Conservation (phyloP, 2,888 invertebrate genomes). For the Eurytoma californica region DNA sequence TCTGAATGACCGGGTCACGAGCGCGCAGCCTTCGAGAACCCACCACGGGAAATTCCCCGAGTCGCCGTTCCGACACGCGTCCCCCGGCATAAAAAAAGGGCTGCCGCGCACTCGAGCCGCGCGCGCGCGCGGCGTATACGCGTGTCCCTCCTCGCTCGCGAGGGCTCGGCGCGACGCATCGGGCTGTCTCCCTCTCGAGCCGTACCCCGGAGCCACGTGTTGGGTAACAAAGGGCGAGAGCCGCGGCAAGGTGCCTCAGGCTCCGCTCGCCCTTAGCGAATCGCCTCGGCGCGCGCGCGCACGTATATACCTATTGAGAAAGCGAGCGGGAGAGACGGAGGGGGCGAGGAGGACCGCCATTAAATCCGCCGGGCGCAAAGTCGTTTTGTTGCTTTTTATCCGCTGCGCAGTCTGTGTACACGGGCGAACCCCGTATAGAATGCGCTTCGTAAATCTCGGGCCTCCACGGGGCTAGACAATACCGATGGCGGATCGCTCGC, state of each 20-base stretch:
- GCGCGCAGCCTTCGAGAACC: background rate
- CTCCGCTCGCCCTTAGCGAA: conserved; percentile 62
- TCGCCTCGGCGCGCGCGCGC: conserved; percentile 56
- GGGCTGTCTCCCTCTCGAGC: conserved; percentile 22
- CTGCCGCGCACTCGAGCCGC: background rate
- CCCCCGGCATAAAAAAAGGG: conserved; percentile 30
- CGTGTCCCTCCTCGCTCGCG: background rate
- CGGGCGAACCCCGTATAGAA: conserved; percentile 44
- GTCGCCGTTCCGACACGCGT: conserved; percentile 43
- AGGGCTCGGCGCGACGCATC: background rate
- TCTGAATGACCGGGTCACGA: conserved; percentile 12
- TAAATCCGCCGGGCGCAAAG: conserved; percentile 67
- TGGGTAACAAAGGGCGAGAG: conserved; percentile 66
- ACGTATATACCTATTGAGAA: conserved; percentile 62
- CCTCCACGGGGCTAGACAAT: conserved; percentile 20
- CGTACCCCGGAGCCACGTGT: conserved; percentile 70
- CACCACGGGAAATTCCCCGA: conserved; percentile 37
- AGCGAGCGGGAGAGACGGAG: conserved; percentile 56
- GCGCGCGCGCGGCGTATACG: background rate
- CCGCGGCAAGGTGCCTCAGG: conserved; percentile 69
- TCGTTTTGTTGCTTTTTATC: conserved; percentile 70
- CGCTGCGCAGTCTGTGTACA: conserved; percentile 48
- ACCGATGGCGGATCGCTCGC: conserved; percentile 56
- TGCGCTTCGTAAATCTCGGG: conserved; percentile 57
- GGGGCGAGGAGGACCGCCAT: conserved; percentile 58